Percentiles rank a stretch among this genome's conserved stretches.
These are phyloP conservation scores for Crocallis elinguaria DNA, from an alignment of 2,888 invertebrate species.

Conservation along the genomic window DNA sequence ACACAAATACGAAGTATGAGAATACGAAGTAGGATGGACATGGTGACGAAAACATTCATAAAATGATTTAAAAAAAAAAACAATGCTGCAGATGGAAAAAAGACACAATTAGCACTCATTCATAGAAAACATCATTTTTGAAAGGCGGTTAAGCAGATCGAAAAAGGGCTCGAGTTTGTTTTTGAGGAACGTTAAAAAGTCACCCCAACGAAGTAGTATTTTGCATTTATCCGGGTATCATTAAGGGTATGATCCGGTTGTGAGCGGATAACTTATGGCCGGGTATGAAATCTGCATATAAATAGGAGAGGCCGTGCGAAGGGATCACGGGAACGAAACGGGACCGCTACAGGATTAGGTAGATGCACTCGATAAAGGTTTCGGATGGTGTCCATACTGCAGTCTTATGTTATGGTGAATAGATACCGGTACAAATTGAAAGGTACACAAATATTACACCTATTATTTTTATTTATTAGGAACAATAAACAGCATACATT, in stretches of 20 bases:
- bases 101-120: no score
- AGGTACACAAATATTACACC: no score
- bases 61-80: no score
- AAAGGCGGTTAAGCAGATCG: not conserved
- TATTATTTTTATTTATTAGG: no score
- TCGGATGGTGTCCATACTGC: constrained; percentile 1
- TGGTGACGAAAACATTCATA: no score
- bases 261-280: constrained; percentile 81
- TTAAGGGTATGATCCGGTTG: constrained; percentile 79
- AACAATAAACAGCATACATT: no score
- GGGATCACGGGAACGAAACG: constrained; percentile 48
- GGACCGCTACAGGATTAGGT: not conserved
- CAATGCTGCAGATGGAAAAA: no score
- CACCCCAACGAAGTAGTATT: constrained; percentile 59
- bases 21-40: no score
- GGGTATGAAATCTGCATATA: constrained; percentile 82
- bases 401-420: constrained; percentile 2
- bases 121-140: not conserved
- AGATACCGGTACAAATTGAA: not conserved
- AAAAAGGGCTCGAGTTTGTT: not conserved
- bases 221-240: constrained; percentile 75
- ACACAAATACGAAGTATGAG: no score
- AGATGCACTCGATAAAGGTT: not conserved
- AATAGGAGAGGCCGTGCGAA: constrained; percentile 68
- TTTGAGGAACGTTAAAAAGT: constrained; percentile 50